These are phyloP conservation scores for Pantherophis vulpinus DNA, from an alignment of 2,797 vertebrate species.

Conservation along the genomic window DNA sequence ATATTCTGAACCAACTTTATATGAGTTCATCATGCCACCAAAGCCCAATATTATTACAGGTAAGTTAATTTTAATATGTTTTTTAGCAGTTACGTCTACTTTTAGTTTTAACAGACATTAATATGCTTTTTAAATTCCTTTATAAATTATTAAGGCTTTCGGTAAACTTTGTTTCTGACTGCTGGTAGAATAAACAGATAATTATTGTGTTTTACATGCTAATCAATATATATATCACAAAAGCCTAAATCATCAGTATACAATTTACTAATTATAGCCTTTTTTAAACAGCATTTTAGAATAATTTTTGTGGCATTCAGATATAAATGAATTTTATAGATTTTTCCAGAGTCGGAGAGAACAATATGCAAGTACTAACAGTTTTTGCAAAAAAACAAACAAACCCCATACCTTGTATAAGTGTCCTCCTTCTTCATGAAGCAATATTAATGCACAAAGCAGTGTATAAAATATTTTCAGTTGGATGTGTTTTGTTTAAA, in stretches of 20 bases:
- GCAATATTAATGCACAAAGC: neutral
- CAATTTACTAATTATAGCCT: neutral
- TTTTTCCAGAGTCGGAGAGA: neutral
- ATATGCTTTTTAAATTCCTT: neutral
- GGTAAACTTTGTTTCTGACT: neutral
- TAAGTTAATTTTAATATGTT: conserved; percentile 60
- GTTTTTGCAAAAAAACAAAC: neutral
- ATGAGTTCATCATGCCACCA: conserved; percentile 97
- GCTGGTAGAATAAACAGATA: neutral
- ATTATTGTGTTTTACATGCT: neutral
- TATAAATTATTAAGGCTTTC: neutral
- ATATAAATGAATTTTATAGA: neutral
- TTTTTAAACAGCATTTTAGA: neutral
- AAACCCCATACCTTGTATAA: neutral
- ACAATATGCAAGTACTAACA: neutral
- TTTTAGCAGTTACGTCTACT: neutral
- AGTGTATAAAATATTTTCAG: neutral
- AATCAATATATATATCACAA: neutral
- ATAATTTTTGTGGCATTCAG: neutral
- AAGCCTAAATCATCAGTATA: neutral
- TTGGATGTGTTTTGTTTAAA: neutral
- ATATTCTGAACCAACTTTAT: conserved; percentile 94
- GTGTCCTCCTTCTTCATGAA: neutral
- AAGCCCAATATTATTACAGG: conserved; percentile 96
- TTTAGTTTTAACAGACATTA: neutral